Percentiles rank a stretch among this genome's conserved stretches.
phyloP scores from a whole-genome alignment of 2,113 vertebrate species.

The Chaenocephalus aceratus region DNA sequence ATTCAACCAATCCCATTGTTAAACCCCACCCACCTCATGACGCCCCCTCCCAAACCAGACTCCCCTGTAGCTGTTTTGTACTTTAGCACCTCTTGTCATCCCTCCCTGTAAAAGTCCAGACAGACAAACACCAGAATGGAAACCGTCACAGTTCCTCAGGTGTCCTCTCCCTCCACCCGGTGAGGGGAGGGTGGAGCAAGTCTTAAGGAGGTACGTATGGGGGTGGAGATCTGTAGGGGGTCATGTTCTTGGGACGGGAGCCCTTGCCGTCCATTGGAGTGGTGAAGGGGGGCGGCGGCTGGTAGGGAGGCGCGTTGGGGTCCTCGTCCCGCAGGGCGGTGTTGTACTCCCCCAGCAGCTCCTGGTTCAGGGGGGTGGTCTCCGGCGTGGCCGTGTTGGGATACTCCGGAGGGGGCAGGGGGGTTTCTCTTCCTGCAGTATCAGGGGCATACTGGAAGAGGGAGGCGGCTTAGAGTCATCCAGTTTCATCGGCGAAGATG shows the following conservation, averaged over 20 bases:
- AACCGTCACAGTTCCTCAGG: constrained; percentile 68
- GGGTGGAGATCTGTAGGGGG: constrained; percentile 98
- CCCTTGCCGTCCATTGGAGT: constrained; percentile 97
- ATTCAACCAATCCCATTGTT: constrained; percentile 34
- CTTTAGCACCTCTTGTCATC: constrained; percentile 74
- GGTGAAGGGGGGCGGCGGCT: constrained; percentile 96
- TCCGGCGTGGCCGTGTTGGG: constrained; percentile 94
- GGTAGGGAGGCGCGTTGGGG: constrained; percentile 96
- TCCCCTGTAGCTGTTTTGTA: constrained; percentile 65
- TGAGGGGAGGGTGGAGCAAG: constrained; percentile 53
- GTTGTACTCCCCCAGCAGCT: constrained; percentile 90
- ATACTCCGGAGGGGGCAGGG: constrained; percentile 94
- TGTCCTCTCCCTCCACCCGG: constrained; percentile 54
- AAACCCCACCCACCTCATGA: constrained; percentile 41
- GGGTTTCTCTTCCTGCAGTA: constrained; percentile 98
- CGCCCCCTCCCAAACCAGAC: constrained; percentile 55
- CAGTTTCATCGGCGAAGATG: constrained; percentile 94
- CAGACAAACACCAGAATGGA: constrained; percentile 73
- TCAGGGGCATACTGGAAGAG: constrained; percentile 97
- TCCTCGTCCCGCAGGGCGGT: constrained; percentile 95
- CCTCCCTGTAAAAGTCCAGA: constrained; percentile 72
- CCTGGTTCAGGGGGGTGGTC: constrained; percentile 94
- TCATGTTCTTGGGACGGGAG: constrained; percentile 99
- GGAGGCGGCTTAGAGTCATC: constrained; percentile 96
- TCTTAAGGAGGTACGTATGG: constrained; percentile 98